These are phyloP conservation scores for Calliopum simillimum DNA, from an alignment of 2,888 invertebrate species.

Conservation along the genomic window DNA sequence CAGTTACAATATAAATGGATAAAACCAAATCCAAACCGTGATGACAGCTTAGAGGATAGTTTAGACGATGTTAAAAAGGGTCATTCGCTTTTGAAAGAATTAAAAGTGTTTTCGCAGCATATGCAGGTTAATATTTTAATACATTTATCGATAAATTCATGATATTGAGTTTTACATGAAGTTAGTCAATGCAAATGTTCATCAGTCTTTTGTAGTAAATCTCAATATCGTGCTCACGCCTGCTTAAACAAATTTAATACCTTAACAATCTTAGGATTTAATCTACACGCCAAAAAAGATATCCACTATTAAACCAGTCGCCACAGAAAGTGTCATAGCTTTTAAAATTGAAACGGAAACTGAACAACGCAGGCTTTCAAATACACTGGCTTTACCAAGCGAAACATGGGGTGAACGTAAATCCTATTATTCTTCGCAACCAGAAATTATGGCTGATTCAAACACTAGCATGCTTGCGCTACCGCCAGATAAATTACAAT, in stretches of 20 bases:
- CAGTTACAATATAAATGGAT: constrained; percentile 60
- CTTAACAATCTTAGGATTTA: constrained; percentile 44
- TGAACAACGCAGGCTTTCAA: not conserved
- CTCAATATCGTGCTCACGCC: too few species aligned
- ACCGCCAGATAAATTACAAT: constrained; percentile 41
- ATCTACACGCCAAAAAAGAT: constrained; percentile 33
- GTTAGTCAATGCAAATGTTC: too few species aligned
- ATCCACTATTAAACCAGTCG: not conserved
- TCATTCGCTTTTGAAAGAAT: constrained; percentile 57
- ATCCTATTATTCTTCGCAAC: constrained; percentile 60
- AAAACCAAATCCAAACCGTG: constrained; percentile 61
- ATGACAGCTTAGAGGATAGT: constrained; percentile 57
- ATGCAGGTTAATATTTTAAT: constrained; percentile 31
- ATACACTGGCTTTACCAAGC: constrained; percentile 33
- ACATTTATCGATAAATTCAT: too few species aligned
- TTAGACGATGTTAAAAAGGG: constrained; percentile 51
- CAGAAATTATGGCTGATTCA: constrained; percentile 50
- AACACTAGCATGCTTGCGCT: constrained; percentile 9
- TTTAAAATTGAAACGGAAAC: not conserved
- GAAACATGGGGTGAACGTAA: constrained; percentile 46
- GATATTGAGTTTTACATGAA: too few species aligned
- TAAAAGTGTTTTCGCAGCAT: constrained; percentile 58
- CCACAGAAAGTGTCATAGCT: not conserved
- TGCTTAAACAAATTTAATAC: not conserved
- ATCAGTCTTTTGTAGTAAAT: too few species aligned